Evolutionary conservation across 2,888 invertebrate species (phyloP).

Genomic region (Urechis unicinctus): DNA sequence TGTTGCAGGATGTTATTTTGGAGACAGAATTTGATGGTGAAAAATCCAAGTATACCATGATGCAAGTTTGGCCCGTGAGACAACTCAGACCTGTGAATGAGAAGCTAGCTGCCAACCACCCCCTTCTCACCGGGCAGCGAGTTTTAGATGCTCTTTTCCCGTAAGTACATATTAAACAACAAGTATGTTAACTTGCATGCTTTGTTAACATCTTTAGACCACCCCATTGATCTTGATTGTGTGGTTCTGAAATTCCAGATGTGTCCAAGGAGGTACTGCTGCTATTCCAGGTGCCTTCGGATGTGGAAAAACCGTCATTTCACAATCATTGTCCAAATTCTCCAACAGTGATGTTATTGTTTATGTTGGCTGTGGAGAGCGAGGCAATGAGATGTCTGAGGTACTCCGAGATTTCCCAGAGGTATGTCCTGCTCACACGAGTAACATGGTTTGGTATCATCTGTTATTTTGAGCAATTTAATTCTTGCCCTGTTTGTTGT

Average conservation of each 20-base stretch:
- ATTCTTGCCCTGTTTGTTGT: no score
- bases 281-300: conserved; percentile 99
- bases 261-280: conserved; percentile 97
- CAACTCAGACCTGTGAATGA: conserved; percentile 94
- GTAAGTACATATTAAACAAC: conserved; percentile 43
- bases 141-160: conserved; percentile 98
- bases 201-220: no score
- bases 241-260: conserved; percentile 60
- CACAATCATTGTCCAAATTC: conserved; percentile 97
- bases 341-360: conserved; percentile 99
- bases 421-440: conserved; percentile 31
- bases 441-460: no score
- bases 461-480: no score
- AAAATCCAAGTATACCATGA: conserved; percentile 83
- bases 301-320: conserved; percentile 99
- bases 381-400: conserved; percentile 99
- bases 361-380: conserved; percentile 99
- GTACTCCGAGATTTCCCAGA: conserved; percentile 97
- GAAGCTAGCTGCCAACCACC: conserved; percentile 97
- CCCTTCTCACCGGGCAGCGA: conserved; percentile 94
- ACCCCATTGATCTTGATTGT: background rate
- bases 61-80: conserved; percentile 99
- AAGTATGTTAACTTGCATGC: background rate
- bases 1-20: conserved; percentile 76
- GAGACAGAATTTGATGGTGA: conserved; percentile 99